Conservation (phyloP, 2,888 invertebrate species). For the Calameuta filiformis region DNA sequence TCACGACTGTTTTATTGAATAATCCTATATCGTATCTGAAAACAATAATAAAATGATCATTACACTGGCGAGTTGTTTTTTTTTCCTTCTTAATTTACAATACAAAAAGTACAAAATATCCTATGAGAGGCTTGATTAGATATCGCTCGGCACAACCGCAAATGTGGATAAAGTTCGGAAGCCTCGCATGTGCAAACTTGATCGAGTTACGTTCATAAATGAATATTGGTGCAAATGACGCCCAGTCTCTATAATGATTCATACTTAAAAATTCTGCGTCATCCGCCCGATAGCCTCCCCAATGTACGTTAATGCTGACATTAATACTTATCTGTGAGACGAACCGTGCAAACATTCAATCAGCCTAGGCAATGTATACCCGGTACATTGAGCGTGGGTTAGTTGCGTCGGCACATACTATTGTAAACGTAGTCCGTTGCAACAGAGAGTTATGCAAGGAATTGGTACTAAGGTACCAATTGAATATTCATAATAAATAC, state of each 20-base stretch:
- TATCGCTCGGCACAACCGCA: not conserved
- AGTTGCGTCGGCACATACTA: not conserved
- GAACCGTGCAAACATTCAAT: not conserved
- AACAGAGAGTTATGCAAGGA: not conserved
- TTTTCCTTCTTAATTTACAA: not conserved
- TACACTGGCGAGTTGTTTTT: not conserved
- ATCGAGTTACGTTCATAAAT: not conserved
- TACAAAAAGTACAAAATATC: not conserved
- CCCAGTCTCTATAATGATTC: not conserved
- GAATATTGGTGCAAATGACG: not conserved
- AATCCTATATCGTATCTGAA: not conserved
- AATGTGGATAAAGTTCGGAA: not conserved
- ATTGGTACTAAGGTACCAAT: not conserved
- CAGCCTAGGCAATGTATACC: not conserved
- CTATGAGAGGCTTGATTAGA: not conserved
- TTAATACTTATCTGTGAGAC: not conserved
- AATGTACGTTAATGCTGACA: not conserved
- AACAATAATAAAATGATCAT: not conserved
- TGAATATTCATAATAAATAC: slow-evolving; percentile 1
- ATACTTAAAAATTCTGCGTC: not conserved
- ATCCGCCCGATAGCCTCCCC: not conserved
- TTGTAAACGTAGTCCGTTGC: not conserved
- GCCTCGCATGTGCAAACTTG: not conserved
- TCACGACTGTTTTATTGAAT: not conserved
- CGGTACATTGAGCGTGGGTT: not conserved